phyloP scores from a whole-genome alignment of 37 sponge, comb jelly and placozoan genomes.

The Chondrilla cf. caribensis region DNA sequence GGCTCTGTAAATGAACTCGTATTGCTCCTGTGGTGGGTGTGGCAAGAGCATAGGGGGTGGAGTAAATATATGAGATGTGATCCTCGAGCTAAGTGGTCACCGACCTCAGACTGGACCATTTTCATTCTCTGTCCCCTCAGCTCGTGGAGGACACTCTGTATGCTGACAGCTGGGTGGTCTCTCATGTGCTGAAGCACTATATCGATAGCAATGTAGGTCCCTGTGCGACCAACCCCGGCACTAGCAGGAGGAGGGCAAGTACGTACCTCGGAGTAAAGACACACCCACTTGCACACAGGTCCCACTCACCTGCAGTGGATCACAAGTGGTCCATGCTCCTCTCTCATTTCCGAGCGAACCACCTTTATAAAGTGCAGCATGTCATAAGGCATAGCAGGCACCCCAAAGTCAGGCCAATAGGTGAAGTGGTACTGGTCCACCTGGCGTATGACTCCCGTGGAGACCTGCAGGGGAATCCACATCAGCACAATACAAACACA shows the following conservation, averaged over 20 bases:
- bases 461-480: not conserved
- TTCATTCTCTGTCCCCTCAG: conserved; percentile 23
- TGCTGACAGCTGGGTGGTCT: not conserved
- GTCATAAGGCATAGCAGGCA: not conserved
- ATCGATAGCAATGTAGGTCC: conserved; percentile 37
- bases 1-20: conserved; percentile 18
- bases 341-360: not conserved
- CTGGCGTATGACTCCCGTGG: not conserved
- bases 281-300: not conserved
- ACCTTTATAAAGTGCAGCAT: conserved; percentile 21
- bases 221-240: conserved; percentile 24
- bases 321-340: conserved; percentile 14
- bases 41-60: not conserved
- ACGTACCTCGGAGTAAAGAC: not conserved
- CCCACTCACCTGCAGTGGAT: conserved; percentile 15
- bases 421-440: conserved; percentile 27
- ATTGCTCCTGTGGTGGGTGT: conserved; percentile 13
- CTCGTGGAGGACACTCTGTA: not conserved
- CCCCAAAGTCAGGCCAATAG: conserved; percentile 21
- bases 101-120: conserved; percentile 38
- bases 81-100: not conserved
- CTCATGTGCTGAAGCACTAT: conserved; percentile 18
- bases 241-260: not conserved
- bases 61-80: not conserved
- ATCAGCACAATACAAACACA: not conserved